Percentiles rank a stretch among this genome's conserved stretches.
These are phyloP conservation scores for Okapia johnstoni DNA, from an alignment of 2,113 vertebrate species.

Conservation along the genomic window DNA sequence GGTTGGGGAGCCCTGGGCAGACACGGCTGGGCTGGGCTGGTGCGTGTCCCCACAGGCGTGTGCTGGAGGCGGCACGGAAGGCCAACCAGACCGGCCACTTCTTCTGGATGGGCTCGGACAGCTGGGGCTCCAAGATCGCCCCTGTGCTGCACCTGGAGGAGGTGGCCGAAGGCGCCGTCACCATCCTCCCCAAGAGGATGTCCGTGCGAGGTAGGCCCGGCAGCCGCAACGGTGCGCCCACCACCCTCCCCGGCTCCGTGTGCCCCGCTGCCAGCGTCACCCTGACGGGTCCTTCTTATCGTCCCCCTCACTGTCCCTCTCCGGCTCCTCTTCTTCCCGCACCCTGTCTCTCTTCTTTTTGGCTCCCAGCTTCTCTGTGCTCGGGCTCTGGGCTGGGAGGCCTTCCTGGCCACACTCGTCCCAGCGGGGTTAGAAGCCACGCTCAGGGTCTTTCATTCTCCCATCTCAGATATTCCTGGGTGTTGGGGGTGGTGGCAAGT, in stretches of 20 bases:
- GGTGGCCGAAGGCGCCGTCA: constrained; percentile 93
- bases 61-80: constrained; percentile 91
- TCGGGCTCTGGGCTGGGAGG: background rate
- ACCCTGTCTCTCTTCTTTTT: background rate
- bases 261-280: accelerated
- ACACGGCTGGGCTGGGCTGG: background rate
- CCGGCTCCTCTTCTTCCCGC: accelerated
- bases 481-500: background rate
- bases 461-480: background rate
- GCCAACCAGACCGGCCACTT: constrained; percentile 96
- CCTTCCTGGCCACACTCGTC: background rate
- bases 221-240: accelerated
- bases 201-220: constrained; percentile 89
- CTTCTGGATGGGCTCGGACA: constrained; percentile 98
- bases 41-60: constrained; percentile 81
- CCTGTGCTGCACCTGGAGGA: constrained; percentile 93
- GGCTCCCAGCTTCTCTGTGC: background rate
- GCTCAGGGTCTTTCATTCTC: background rate
- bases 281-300: accelerated
- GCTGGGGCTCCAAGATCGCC: constrained; percentile 96
- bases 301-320: accelerated
- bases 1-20: background rate
- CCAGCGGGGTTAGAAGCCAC: background rate
- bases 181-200: constrained; percentile 92
- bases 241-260: accelerated